Conservation (phyloP, 2,113 vertebrate genomes). For the Hyla sarda region DNA sequence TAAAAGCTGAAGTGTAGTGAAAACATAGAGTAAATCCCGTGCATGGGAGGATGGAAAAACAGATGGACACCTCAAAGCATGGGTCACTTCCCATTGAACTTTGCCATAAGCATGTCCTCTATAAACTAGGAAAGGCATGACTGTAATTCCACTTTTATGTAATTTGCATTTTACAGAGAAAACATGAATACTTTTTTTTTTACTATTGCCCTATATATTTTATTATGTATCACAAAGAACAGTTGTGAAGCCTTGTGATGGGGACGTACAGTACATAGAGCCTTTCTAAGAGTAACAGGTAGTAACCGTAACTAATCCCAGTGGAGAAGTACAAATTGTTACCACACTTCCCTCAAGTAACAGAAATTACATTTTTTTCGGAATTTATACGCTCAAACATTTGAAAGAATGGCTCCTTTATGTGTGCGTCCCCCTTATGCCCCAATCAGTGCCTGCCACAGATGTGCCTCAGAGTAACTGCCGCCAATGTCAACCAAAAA, state of each 20-base stretch:
- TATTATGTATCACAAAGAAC: not conserved
- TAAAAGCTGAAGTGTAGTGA: constrained; percentile 21
- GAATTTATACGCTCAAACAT: too few species aligned
- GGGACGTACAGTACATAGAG: not conserved
- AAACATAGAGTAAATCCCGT: not conserved
- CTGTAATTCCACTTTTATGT: not conserved
- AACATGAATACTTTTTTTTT: not conserved
- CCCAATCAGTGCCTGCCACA: not conserved
- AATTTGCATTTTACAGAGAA: not conserved
- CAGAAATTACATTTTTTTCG: too few species aligned
- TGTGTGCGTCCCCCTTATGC: not conserved
- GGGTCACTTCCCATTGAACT: not conserved
- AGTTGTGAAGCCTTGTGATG: not conserved
- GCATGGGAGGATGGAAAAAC: not conserved
- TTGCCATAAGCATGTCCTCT: not conserved
- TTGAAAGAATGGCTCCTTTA: not conserved
- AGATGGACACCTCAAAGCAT: not conserved
- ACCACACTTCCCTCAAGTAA: too few species aligned
- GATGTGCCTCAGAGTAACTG: not conserved
- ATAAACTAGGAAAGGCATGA: too few species aligned
- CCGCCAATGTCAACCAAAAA: not conserved
- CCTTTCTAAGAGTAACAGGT: not conserved
- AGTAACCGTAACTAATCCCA: too few species aligned
- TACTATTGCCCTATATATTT: not conserved
- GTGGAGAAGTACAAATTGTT: too few species aligned